Percentiles rank a stretch among this genome's conserved stretches.
phyloP scores from a whole-genome alignment of 2,888 invertebrate species.

The Frankliniella intonsa region DNA sequence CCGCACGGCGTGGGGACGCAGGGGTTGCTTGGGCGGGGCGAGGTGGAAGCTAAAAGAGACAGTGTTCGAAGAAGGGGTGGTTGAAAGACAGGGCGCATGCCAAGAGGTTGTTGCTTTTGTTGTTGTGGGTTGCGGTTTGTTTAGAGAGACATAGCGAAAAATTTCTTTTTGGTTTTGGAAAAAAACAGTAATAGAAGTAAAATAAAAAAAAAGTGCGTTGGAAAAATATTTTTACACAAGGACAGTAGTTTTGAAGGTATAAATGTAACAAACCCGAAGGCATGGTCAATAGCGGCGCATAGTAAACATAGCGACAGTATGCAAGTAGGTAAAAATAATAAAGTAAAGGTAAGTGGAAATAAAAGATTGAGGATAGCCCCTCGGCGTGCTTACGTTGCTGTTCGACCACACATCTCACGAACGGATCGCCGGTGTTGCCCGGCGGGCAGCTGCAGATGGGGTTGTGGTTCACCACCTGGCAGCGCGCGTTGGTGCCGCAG shows the following conservation, averaged over 20 bases:
- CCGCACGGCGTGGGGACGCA: conserved; percentile 80
- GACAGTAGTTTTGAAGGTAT: not conserved
- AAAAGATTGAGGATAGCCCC: conserved; percentile 31
- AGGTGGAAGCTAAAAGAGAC: conserved; percentile 42
- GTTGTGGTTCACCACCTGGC: conserved; percentile 63
- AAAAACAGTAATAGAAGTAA: conserved; percentile 4
- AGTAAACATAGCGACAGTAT: not conserved
- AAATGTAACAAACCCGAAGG: not conserved
- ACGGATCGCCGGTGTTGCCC: conserved; percentile 62
- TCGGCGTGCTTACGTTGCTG: conserved; percentile 43
- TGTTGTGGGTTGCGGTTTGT: not conserved
- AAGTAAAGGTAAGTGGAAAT: conserved; percentile 29
- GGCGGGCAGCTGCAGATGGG: conserved; percentile 62
- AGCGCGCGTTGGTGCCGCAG: conserved; percentile 61
- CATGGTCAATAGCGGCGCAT: not conserved
- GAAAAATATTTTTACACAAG: not conserved
- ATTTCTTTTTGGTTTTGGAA: not conserved
- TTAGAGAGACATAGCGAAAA: not conserved
- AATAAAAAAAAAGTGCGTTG: not conserved
- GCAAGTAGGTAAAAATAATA: conserved; percentile 21
- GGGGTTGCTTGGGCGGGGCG: conserved; percentile 56
- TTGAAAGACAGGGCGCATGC: conserved; percentile 31
- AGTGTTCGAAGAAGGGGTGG: conserved; percentile 33
- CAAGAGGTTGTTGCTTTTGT: not conserved
- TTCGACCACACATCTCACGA: conserved; percentile 49